Base-by-base conservation (phyloP, 2,113 vertebrate species). In the Ascaphus truei region DNA sequence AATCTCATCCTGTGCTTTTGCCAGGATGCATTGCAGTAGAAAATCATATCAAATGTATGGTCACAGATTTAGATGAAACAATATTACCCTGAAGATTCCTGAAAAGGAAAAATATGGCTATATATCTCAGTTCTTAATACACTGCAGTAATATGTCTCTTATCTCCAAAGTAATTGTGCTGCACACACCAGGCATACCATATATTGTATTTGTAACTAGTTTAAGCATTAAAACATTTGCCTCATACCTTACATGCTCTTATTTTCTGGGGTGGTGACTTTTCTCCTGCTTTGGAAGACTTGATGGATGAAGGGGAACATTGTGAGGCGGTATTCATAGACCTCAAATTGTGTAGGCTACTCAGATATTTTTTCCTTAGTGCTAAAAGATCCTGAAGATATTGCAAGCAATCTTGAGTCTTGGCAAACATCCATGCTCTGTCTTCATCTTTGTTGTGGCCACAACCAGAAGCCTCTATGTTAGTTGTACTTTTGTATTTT, bases 331-430 rank as follows among this genome's bases (percentile, higher is more conserved):
- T 58, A 9, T 72, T 83, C 7, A 57, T 73, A 2, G 81, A 77
- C 66, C 92, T 93, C 53, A 97, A 74, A 47, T 92, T 88, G 4
- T 80, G 87, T 45, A 95, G 79, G 16, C 87, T 93, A 62, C 91
- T 84, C 4, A 92, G 86, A 43, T 98, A 98, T 9, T 93, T 93
- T 22, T 89, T 89, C 57, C 97, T 89, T 77, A 98, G 79, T 15
- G 94, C 94, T 72, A 97, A 88, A 15, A 99, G 84, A 3, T 96
- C 96, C 76, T 96, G 93, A 50, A 99, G 81, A 73, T 99, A 98
- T 71, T 95, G 93, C 34, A 98, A 76, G 50, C 94, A 98, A 77
- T 95, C 91, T 74, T 95, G 96, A 34, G 95, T 91, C 79, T 94
- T 95, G 1, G 92, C 88, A 69, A 89, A 90, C 76, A 95, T 84